phyloP scores from a whole-genome alignment of 2,113 vertebrate species.

The Eudyptes chrysolophus region DNA sequence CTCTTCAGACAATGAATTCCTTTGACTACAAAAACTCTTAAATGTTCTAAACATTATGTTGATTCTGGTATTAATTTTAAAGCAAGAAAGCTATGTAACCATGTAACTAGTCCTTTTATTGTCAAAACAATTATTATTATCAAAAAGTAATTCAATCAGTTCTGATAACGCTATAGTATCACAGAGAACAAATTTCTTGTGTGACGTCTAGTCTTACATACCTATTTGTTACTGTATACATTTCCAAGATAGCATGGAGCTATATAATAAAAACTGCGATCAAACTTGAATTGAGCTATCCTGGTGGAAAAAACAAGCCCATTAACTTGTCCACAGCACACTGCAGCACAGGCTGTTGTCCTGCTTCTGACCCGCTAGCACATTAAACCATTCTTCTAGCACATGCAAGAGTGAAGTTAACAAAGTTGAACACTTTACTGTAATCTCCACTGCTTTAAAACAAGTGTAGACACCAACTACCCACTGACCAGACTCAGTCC shows the following conservation, averaged over 20 bases:
- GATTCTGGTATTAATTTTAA: neutral
- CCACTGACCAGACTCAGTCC: neutral
- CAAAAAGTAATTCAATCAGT: neutral
- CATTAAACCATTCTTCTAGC: neutral
- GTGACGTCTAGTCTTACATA: neutral
- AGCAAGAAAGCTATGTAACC: neutral
- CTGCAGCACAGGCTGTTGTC: neutral
- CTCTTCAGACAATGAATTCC: neutral
- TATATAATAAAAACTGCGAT: neutral
- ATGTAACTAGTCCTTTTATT: neutral
- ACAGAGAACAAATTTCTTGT: neutral
- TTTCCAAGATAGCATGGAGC: neutral
- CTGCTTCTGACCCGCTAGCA: neutral
- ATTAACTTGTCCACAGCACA: neutral
- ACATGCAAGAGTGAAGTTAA: neutral
- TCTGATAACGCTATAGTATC: neutral
- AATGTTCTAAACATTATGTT: neutral
- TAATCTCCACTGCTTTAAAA: neutral
- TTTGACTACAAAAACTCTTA: neutral
- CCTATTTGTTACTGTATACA: neutral
- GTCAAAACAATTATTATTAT: neutral
- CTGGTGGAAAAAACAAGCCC: neutral
- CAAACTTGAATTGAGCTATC: neutral
- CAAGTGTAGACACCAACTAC: neutral
- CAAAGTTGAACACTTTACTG: neutral